Evolutionary conservation across 2,113 vertebrate species (phyloP), one percentile per base, ranked within the genome.

Genomic region (Verasper variegatus): DNA sequence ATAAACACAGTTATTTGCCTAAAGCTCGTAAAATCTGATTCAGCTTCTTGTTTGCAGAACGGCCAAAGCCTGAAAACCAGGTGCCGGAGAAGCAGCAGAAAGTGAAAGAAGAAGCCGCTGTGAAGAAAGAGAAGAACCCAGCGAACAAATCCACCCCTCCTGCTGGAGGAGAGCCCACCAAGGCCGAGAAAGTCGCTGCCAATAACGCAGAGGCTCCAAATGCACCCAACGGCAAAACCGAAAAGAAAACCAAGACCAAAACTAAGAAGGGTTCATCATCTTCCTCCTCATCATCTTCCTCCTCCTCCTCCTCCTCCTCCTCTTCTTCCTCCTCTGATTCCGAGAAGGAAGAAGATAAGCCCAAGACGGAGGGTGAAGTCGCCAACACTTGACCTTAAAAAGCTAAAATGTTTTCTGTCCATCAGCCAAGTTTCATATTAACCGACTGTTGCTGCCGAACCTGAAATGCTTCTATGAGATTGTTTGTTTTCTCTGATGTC

Each of bases 321-420:
- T 84, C 77, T 0, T 81, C 85, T 1, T 87, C 85, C 0, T 89
- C 87, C 23, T 83, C 82, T 8, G 69, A 76, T 4, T 83, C 86
- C 0, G 68, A 86, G 5, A 52, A 82, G 5, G 76, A 90, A 68
- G 66, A 85, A 13, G 1, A 77, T 76, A 80, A 74, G 20, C 13
- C 23, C 0, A 59, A 81, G 13, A 63, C 40, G 2, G 21, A 71
- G 24, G 8, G 0, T 0, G 6, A 76, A 61, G 0, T 3, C 5
- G 4, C 47, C 13, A 27, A 62, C 80, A 62, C 37, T 71, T 90
- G 63, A 81, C 62, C 8, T 23, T 3, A 4, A 49, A 54, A 6
- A 24, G 17, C 12, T 27, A 27, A 17, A 10, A 35, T 35, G 26
- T 37, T 40, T 37, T 21, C 74, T 63, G 27, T 52, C 12, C 2